A percentile compares a stretch with the other conserved stretches of the same genome.
phyloP scores from a whole-genome alignment of 2,888 invertebrate genomes.

The Leucophenga maculata region DNA sequence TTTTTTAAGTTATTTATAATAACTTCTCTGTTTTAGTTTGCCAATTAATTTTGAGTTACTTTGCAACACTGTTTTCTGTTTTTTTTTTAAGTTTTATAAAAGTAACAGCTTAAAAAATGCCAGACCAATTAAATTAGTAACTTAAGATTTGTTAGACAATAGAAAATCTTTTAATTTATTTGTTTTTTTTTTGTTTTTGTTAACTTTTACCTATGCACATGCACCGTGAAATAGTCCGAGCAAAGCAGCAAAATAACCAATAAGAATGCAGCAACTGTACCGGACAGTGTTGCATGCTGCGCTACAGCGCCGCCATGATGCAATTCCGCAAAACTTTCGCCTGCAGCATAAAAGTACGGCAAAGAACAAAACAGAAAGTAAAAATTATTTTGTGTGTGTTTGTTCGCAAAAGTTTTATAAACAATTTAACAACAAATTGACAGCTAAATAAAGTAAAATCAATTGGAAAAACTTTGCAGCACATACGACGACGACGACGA shows the following conservation, averaged over 20 bases:
- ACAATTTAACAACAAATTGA: slow-evolving; percentile 26
- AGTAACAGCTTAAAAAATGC: slow-evolving; percentile 33
- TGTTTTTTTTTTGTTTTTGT: slow-evolving; percentile 51
- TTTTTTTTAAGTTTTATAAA: slow-evolving; percentile 36
- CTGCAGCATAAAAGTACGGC: slow-evolving; percentile 60
- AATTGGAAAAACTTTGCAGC: slow-evolving; percentile 3
- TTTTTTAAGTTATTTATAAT: slow-evolving; percentile 23
- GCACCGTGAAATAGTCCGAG: slow-evolving; percentile 44
- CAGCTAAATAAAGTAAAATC: slow-evolving; percentile 1
- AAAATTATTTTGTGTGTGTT: background rate
- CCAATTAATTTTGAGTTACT: slow-evolving; percentile 64
- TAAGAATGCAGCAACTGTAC: slow-evolving; percentile 52
- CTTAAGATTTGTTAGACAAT: slow-evolving; percentile 38
- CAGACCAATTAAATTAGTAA: background rate
- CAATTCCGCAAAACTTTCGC: slow-evolving; percentile 77
- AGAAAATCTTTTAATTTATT: slow-evolving; percentile 14
- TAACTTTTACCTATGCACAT: slow-evolving; percentile 60
- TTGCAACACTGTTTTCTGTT: slow-evolving; percentile 36
- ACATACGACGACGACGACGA: background rate
- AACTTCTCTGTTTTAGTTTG: slow-evolving; percentile 1
- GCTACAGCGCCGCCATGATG: slow-evolving; percentile 73
- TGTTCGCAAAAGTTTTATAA: background rate
- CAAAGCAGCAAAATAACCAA: slow-evolving; percentile 52
- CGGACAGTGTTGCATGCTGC: slow-evolving; percentile 42
- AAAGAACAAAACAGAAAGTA: slow-evolving; percentile 25